Evolutionary conservation across 2,797 vertebrate genomes (phyloP), one percentile per base, ranked within the genome.

Genomic region (Chanos chanos): DNA sequence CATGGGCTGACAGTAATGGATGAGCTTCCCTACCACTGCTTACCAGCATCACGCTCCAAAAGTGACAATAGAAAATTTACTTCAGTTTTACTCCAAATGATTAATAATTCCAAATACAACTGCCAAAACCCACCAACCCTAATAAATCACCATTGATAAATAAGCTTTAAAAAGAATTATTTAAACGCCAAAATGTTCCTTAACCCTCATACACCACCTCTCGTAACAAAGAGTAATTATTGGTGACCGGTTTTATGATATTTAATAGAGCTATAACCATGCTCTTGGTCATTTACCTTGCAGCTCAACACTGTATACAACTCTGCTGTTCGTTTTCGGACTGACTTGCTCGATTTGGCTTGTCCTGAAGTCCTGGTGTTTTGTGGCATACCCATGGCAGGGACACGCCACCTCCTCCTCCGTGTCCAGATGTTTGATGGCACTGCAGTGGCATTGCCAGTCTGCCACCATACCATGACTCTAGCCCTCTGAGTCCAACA

Each of bases 71-170:
- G 61, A 50, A 61, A 65, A 71, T 39, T 53, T 18, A 24, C 15
- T 21, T 41, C 22, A 41, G 64, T 67, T 52, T 64, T 61, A 31
- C 53, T 36, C 31, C 10, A 36, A 57, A 65, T 65, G 43, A 77
- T 61, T 71, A 62, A 69, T 64, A 72, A 72, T 70, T 61, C 41
- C 59, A 57, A 56, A 66, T 56, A 44, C 45, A 57, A 19, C 34
- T 19, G 34, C 43, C 31, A 16, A 39, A 61, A 49, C 50, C n/a
- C 30, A 50, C 45, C 50, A 44, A 28, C 19, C 24, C 33, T 61
- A 40, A 41, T 44, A 57, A 49, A 39, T 61, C 65, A 55, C 39
- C 3, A 27, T 39, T 40, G 16, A 31, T 36, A 58, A 48, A 34
- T 1, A 15, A 47, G 48, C 48, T 15, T 22, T 24, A 12, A 5